Evolutionary conservation across 2,888 invertebrate species (phyloP), one percentile per base, ranked within the genome.

Genomic region (Prosopocoilus inquinatus): DNA sequence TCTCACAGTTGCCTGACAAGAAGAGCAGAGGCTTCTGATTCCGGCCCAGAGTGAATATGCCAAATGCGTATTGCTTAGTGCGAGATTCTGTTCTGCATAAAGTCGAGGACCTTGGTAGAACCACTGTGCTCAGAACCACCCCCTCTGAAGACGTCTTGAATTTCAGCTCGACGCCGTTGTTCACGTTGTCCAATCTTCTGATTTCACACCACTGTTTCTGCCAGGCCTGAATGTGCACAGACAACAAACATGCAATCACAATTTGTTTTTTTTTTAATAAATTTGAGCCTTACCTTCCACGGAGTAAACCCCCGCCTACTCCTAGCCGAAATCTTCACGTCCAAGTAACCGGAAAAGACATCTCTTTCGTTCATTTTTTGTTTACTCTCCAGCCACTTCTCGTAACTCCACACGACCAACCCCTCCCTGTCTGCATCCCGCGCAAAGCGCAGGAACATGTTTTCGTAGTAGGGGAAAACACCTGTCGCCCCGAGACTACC

Each of bases 31-130:
- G 85, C 66, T 87, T 86, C 50, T 82, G 78, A 36, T 81, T 82
- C 48, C 81, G 79, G 9, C 79, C 80, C 1, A 78, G 69, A 5
- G 83, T 79, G 67, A 87, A 87, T 57, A 89, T 82, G 2, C 87
- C 88, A 68, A 89, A 89, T 9, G 88, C 87, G 68, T 84, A 84
- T 33, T 82, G 82, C 63, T 87, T 84, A 2, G 87, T 83, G 64
- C 77, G 82, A 11, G 88, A 88, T 67, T 85, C 84, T 2, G 87
- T 84, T 53, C 88, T 77, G 57, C 84, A 83, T 28, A 88, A 79
- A 20, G 82, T 76, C 47, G 85, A 82, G 43, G 82, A 83, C 12
- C 80, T 71, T 0, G 86, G 85, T 54, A 88, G 75, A 44, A 81
- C 78, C 49, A 85, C 76, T 38, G 80, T 78, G 20, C 71, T 76